Percentiles rank a stretch among this genome's conserved stretches.
Conservation (phyloP, 2,888 invertebrate genomes). For the Yponomeuta cagnagella region DNA sequence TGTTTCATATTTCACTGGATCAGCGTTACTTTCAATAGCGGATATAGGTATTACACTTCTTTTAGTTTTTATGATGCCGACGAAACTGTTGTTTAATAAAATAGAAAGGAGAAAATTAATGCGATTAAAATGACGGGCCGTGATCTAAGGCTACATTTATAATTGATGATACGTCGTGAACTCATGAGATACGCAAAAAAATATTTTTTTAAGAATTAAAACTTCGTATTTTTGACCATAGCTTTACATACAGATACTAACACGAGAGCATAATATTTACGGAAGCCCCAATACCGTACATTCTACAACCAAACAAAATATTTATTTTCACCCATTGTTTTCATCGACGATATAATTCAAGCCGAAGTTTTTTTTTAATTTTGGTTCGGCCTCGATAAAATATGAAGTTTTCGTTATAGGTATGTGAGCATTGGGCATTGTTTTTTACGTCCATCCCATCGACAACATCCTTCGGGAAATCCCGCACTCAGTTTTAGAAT, state of each 20-base stretch:
- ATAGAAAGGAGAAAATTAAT: no score
- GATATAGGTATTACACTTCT: constrained; percentile 34
- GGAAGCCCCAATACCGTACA: constrained; percentile 19
- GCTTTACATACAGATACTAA: no score
- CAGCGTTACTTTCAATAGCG: constrained; percentile 56
- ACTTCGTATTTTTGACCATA: no score
- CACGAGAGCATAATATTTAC: not conserved
- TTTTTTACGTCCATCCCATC: not conserved
- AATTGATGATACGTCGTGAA: no score
- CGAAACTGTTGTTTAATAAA: constrained; percentile 9
- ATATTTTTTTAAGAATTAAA: no score
- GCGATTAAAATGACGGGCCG: no score
- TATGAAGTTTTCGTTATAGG: not conserved
- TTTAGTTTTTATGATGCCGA: constrained; percentile 27
- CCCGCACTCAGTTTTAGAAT: constrained; percentile 13
- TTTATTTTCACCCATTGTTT: not conserved
- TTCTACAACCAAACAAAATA: constrained; percentile 9
- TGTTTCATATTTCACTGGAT: constrained; percentile 69
- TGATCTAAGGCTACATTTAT: no score
- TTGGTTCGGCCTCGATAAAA: not conserved
- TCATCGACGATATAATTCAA: not conserved
- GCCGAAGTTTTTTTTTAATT: not conserved
- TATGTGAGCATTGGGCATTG: not conserved
- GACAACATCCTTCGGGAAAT: constrained; percentile 17
- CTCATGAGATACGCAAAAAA: no score